These are phyloP conservation scores for Oceanites oceanicus DNA, from an alignment of 2,113 vertebrate genomes.

Conservation along the genomic window DNA sequence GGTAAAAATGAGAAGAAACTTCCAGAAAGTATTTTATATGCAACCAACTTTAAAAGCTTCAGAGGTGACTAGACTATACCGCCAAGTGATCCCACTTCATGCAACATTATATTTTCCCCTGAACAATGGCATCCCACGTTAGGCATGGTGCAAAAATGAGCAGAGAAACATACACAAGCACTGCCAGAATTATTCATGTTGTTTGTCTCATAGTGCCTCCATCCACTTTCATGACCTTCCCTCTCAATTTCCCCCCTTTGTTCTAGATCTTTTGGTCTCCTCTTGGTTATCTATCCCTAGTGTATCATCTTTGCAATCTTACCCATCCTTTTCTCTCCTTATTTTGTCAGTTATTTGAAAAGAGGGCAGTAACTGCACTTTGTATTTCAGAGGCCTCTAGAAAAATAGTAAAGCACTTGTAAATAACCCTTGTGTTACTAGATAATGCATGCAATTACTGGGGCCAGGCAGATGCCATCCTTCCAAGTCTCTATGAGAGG, in stretches of 20 bases:
- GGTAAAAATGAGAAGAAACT: background rate
- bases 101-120: background rate
- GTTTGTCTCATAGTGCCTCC: background rate
- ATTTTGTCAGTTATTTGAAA: background rate
- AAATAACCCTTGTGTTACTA: background rate
- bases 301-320: background rate
- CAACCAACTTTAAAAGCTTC: background rate
- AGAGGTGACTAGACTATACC: background rate
- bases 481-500: background rate
- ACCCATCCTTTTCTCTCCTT: background rate
- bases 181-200: background rate
- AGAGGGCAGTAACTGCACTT: background rate
- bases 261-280: background rate
- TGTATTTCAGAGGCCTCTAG: background rate
- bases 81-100: background rate
- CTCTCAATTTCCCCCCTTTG: background rate
- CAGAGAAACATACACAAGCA: background rate
- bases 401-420: background rate
- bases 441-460: background rate
- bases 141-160: background rate
- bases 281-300: background rate
- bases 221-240: background rate
- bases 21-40: background rate
- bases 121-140: background rate
- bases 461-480: background rate